Base-by-base conservation (phyloP, 2,888 invertebrate species). In the Melangyna quadrimaculata region DNA sequence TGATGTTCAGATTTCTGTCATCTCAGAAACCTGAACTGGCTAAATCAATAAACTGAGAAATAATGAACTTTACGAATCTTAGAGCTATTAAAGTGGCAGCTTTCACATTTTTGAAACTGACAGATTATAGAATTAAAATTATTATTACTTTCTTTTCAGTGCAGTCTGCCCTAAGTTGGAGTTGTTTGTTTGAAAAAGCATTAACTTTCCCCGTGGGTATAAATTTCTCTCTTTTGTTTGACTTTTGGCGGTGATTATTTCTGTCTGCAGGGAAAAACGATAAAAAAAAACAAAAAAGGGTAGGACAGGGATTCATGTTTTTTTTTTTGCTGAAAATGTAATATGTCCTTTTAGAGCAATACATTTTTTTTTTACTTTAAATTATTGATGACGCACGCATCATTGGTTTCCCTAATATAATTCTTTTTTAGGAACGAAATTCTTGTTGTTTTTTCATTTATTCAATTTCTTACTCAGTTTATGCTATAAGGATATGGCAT, bases 191-290 rank as follows among this genome's bases (percentile, higher is more conserved):
- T 61, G 22, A 32, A 24, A 61, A 78, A 71, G 53, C 70, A 78
- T 71, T 78, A 78, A 78, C 61, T 78, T 78, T 40, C 35, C 78
- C 78, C 63, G 43, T 55, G 78, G 70, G 70, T 43, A 65, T 65
- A 61, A 43, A 61, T 61, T 70, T 78, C 70, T 27, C 53, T 55
- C 63, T 32, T 78, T 78, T 78, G 78, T 71, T 78, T 78, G 78
- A 71, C 70, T 78, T 70, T 78, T 78, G 78, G 35, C 78, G 70
- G 43, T 61, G 74, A 78, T 70, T 78, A 78, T 35, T 61, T 59
- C 59, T 72, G 65, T 45, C 65, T 65, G 65, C 65, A 45, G 45
- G 65, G 29, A 45, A 22, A 7, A 37, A 59, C 14, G 32, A 29
- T 29, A 14, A 9, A 55, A 55, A 9, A 29, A 19, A 63, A 27